A percentile compares a stretch with the other conserved stretches of the same genome.
Conservation (phyloP, 2,888 invertebrate species). For the Camponotus fellah region DNA sequence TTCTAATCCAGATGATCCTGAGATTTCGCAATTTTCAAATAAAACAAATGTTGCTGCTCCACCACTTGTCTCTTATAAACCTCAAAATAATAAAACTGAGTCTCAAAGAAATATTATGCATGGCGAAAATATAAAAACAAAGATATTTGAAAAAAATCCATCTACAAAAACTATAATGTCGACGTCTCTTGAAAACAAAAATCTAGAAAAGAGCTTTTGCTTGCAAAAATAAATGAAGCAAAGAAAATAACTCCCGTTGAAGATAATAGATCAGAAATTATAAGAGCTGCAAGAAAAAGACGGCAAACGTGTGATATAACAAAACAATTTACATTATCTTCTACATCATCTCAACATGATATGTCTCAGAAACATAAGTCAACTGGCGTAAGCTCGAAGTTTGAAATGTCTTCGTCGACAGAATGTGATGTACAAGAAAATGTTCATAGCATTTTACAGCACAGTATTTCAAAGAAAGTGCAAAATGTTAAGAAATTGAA, state of each 20-base stretch:
- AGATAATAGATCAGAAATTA: neutral
- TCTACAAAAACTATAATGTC: neutral
- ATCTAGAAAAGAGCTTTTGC: neutral
- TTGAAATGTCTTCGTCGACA: neutral
- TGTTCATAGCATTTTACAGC: neutral
- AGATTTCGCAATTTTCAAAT: too few species aligned
- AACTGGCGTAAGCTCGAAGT: neutral
- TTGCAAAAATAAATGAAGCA: slow-evolving; percentile 23
- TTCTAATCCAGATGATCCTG: too few species aligned
- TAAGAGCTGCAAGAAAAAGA: slow-evolving; percentile 13
- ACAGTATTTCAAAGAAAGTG: neutral
- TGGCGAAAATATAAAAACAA: slow-evolving; percentile 19
- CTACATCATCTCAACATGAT: neutral
- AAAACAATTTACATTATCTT: slow-evolving; percentile 4
- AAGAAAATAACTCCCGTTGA: neutral
- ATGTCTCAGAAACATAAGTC: neutral
- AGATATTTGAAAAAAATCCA: neutral
- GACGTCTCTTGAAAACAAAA: neutral
- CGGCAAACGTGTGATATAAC: neutral
- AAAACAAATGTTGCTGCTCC: slow-evolving; percentile 6
- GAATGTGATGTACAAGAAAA: slow-evolving; percentile 5
- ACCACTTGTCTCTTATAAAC: slow-evolving; percentile 7
- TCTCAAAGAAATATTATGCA: neutral
- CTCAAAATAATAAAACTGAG: neutral
- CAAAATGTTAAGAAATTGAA: neutral